Evolutionary conservation across 2,797 vertebrate genomes (phyloP).

Genomic region (Aplochiton taeniatus): DNA sequence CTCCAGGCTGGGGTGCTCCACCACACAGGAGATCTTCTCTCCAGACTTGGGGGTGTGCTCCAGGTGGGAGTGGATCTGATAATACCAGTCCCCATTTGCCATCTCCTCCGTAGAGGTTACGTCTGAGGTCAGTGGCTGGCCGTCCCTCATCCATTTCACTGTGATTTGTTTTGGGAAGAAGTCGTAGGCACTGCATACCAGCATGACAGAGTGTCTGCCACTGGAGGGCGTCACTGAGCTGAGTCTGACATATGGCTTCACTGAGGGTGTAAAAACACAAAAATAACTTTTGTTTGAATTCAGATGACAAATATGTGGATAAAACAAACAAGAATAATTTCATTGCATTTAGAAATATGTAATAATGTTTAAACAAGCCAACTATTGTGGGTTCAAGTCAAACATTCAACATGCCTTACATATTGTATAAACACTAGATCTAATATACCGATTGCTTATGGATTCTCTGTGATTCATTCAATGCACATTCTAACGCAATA

Average conservation of each 20-base stretch:
- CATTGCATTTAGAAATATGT: too few species aligned
- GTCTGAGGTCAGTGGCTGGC: slow-evolving; percentile 26
- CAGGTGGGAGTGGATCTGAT: slow-evolving; percentile 74
- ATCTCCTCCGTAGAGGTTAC: slow-evolving; percentile 50
- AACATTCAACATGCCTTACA: too few species aligned
- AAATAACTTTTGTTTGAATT: too few species aligned
- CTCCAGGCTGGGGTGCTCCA: slow-evolving; percentile 65
- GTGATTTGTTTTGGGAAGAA: slow-evolving; percentile 63
- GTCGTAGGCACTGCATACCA: slow-evolving; percentile 64
- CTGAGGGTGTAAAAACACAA: slow-evolving; percentile 24
- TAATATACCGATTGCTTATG: too few species aligned
- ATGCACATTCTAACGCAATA: too few species aligned
- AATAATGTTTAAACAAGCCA: too few species aligned
- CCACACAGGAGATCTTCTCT: slow-evolving; percentile 75
- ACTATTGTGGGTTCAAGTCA: too few species aligned
- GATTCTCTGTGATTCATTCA: too few species aligned
- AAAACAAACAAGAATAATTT: neutral
- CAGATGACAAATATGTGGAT: neutral
- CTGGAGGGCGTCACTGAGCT: slow-evolving; percentile 31
- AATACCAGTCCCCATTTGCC: slow-evolving; percentile 74
- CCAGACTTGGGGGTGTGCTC: slow-evolving; percentile 68
- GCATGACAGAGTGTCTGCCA: slow-evolving; percentile 46
- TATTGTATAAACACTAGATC: too few species aligned
- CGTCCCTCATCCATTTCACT: slow-evolving; percentile 58
- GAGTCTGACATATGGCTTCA: slow-evolving; percentile 49